A percentile compares a stretch with the other conserved stretches of the same genome.
Evolutionary conservation across 2,797 vertebrate genomes (phyloP).

Genomic region (Triplophysa bombifrons): DNA sequence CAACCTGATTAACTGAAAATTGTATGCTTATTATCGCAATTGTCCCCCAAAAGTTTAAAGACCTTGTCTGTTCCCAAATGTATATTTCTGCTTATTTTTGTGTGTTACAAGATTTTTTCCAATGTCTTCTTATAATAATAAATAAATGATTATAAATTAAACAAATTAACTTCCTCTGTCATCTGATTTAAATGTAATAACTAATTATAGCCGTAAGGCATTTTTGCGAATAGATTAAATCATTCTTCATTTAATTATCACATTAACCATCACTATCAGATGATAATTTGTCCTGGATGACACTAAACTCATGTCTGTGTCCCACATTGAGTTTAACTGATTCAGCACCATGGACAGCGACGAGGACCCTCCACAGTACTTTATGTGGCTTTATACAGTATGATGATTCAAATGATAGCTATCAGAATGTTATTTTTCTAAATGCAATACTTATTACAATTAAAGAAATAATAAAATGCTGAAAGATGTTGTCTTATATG

Average conservation of each 20-base stretch:
- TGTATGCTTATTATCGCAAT: too few relatives aligned
- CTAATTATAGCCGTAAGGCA: background rate
- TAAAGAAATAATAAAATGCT: background rate
- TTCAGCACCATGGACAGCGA: constrained; percentile 31
- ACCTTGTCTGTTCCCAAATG: too few relatives aligned
- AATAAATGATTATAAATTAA: background rate
- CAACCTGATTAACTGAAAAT: background rate
- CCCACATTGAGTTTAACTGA: background rate
- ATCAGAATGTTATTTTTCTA: background rate
- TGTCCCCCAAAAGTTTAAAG: too few relatives aligned
- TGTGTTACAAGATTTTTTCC: background rate
- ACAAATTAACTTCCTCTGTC: background rate
- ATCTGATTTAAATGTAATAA: background rate
- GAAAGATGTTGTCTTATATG: background rate
- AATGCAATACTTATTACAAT: background rate
- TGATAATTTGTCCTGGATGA: constrained; percentile 3
- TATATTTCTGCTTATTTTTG: background rate
- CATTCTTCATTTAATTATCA: background rate
- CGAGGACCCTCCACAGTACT: background rate
- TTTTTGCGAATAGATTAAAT: background rate
- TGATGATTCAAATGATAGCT: background rate
- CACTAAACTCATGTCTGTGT: background rate
- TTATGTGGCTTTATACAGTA: background rate
- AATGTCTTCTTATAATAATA: background rate
- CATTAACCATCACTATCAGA: background rate